Evolutionary conservation across 2,888 invertebrate species (phyloP).

Genomic region (Hypercompe scribonia): DNA sequence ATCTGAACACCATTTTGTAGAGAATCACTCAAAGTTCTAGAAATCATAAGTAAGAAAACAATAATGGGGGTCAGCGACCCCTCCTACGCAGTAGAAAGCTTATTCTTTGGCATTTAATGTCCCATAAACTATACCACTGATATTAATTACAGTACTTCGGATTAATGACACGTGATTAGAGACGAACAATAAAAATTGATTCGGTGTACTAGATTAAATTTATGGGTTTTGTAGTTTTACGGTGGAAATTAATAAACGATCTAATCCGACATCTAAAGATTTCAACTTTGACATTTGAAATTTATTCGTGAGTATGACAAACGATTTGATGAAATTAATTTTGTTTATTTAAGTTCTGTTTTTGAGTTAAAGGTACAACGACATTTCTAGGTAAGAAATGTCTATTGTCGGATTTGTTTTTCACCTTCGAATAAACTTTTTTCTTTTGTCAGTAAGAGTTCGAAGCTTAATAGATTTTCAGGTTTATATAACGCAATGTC

Average conservation of each 20-base stretch:
- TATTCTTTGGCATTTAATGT: slow-evolving; percentile 40
- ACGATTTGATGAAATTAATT: not conserved
- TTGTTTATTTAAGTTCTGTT: not conserved
- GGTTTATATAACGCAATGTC: too few relatives aligned
- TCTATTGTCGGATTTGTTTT: not conserved
- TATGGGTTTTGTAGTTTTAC: slow-evolving; percentile 16
- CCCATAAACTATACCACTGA: slow-evolving; percentile 47
- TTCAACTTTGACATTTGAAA: not conserved
- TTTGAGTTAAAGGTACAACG: too few relatives aligned
- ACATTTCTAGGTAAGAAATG: not conserved
- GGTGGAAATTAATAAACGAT: slow-evolving; percentile 6
- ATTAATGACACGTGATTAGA: slow-evolving; percentile 49
- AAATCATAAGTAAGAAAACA: slow-evolving; percentile 30
- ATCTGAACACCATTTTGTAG: not conserved
- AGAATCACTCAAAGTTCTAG: slow-evolving; percentile 13
- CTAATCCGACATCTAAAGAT: slow-evolving; percentile 10
- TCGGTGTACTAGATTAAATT: slow-evolving; percentile 14
- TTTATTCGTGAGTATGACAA: not conserved
- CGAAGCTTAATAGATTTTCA: too few relatives aligned
- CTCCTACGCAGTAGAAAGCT: slow-evolving; percentile 47
- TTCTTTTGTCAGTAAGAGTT: too few relatives aligned
- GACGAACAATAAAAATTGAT: slow-evolving; percentile 34
- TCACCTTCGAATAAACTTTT: too few relatives aligned
- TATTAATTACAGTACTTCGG: slow-evolving; percentile 48
- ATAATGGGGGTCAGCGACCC: slow-evolving; percentile 38